Evolutionary conservation across 2,113 vertebrate species (phyloP).

Genomic region (Ammodytes marinus): DNA sequence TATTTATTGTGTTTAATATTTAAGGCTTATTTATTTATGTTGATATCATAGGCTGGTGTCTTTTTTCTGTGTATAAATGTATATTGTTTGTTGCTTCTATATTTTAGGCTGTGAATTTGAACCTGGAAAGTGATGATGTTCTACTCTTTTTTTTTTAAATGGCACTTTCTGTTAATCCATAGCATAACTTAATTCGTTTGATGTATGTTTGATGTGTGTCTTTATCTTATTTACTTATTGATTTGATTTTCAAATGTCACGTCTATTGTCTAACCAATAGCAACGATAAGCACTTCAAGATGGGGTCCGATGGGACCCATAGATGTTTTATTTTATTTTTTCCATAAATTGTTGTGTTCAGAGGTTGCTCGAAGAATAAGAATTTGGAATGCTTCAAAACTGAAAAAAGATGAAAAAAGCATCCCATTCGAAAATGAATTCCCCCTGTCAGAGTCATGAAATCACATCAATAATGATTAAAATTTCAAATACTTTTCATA

Average conservation of each 20-base stretch:
- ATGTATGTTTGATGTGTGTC: slow-evolving; percentile 77
- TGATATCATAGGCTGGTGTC: slow-evolving; percentile 69
- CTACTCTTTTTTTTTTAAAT: slow-evolving; percentile 77
- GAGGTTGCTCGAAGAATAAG: slow-evolving; percentile 51
- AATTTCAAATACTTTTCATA: slow-evolving; percentile 22
- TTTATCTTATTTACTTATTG: slow-evolving; percentile 30
- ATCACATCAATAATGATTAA: slow-evolving; percentile 29
- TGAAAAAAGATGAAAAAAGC: background rate
- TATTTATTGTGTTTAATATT: slow-evolving; percentile 83
- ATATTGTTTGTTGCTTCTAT: slow-evolving; percentile 86
- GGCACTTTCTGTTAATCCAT: slow-evolving; percentile 88
- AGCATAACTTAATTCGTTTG: slow-evolving; percentile 86
- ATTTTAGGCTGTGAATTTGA: slow-evolving; percentile 91
- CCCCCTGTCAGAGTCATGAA: slow-evolving; percentile 6
- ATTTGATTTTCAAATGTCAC: slow-evolving; percentile 71
- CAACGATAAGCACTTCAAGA: slow-evolving; percentile 92
- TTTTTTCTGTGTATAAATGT: slow-evolving; percentile 79
- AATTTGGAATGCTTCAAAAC: slow-evolving; percentile 36
- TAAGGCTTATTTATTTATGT: slow-evolving; percentile 80
- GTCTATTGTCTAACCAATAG: slow-evolving; percentile 82
- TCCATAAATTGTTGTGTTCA: slow-evolving; percentile 59
- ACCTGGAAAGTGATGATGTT: slow-evolving; percentile 84
- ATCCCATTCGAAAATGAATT: slow-evolving; percentile 22
- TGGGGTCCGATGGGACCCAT: slow-evolving; percentile 76
- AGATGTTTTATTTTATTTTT: slow-evolving; percentile 70